These are phyloP conservation scores for Tetramorium parvispinum DNA, from an alignment of 1,140 invertebrate species.

Conservation along the genomic window DNA sequence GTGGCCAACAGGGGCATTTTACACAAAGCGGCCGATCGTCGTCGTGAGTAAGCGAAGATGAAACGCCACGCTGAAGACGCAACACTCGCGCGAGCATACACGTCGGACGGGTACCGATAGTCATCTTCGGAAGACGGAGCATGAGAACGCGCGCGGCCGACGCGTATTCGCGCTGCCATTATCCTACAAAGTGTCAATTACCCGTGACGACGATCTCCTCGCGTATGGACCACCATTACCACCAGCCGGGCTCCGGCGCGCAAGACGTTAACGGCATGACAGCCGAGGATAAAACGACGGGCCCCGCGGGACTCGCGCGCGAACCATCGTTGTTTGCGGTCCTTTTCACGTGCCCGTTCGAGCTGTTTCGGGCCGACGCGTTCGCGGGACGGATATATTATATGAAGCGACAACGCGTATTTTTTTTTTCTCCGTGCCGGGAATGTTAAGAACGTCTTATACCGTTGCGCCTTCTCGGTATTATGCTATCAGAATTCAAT, in stretches of 20 bases:
- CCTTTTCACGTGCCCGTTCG: not conserved
- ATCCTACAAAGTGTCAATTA: slow-evolving; percentile 76
- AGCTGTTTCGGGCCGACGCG: not conserved
- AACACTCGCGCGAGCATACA: not conserved
- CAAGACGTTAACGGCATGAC: slow-evolving; percentile 49
- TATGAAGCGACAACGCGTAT: slow-evolving; percentile 59
- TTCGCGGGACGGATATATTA: not conserved
- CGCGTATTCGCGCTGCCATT: slow-evolving; percentile 61
- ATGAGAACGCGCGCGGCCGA: slow-evolving; percentile 25
- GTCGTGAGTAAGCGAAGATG: slow-evolving; percentile 33
- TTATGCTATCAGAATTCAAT: slow-evolving; percentile 67
- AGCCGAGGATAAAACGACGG: slow-evolving; percentile 51
- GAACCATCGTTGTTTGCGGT: slow-evolving; percentile 30
- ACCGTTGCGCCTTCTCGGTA: slow-evolving; percentile 20
- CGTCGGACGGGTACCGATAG: slow-evolving; percentile 39
- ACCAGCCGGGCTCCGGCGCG: slow-evolving; percentile 2
- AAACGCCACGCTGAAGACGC: not conserved
- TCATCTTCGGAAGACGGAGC: slow-evolving; percentile 50
- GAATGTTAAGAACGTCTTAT: slow-evolving; percentile 5
- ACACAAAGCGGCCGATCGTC: not conserved
- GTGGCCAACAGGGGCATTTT: slow-evolving; percentile 53
- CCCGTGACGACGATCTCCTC: slow-evolving; percentile 65
- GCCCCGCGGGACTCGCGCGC: slow-evolving; percentile 32
- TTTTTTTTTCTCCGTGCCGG: slow-evolving; percentile 14
- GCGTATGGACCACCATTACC: slow-evolving; percentile 55